phyloP scores from a whole-genome alignment of 1,140 invertebrate genomes.

The Lepidurus apus region DNA sequence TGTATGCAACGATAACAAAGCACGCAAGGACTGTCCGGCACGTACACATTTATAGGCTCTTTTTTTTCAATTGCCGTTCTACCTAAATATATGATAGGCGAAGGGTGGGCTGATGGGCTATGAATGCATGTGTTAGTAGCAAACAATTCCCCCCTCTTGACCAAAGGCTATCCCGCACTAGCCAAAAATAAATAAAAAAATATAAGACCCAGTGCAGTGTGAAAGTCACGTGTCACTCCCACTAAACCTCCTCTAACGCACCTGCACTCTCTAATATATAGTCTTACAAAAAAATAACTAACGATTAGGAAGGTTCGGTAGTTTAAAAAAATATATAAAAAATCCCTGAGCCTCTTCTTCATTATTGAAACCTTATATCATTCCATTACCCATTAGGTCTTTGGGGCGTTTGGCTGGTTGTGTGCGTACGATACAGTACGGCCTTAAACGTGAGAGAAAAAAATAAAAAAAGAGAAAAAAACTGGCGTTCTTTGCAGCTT shows the following conservation, averaged over 20 bases:
- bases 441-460: neutral
- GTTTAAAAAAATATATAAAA: neutral
- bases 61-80: conserved; percentile 1
- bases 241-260: neutral
- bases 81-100: neutral
- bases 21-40: neutral
- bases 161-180: neutral
- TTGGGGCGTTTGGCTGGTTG: neutral
- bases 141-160: neutral
- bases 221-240: neutral
- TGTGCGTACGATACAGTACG: neutral
- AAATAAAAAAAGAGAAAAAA: neutral
- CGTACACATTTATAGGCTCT: neutral
- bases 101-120: conserved; percentile 8
- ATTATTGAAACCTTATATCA: neutral
- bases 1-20: neutral
- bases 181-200: no score
- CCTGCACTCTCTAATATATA: neutral
- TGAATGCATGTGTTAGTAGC: neutral
- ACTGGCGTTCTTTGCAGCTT: neutral
- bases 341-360: neutral
- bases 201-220: neutral
- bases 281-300: neutral
- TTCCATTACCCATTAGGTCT: neutral
- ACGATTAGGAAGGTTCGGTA: neutral